These are phyloP conservation scores for Rynchops niger DNA, from an alignment of 2,113 vertebrate species.

Conservation along the genomic window DNA sequence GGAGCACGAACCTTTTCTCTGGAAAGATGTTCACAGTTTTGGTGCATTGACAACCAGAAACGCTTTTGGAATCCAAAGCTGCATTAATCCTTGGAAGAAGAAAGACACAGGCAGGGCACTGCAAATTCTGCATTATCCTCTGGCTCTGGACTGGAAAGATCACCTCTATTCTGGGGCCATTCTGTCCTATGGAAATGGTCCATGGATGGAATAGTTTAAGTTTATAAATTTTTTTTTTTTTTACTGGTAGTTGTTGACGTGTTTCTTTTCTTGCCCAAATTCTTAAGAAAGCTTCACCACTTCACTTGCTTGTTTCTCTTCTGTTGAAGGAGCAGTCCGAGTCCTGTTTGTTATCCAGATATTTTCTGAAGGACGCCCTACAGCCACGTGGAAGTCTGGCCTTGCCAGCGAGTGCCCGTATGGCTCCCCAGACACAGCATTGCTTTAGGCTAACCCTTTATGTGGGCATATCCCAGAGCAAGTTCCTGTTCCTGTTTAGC, in stretches of 20 bases:
- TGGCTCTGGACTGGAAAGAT: background rate
- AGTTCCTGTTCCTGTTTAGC: background rate
- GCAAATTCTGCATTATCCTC: background rate
- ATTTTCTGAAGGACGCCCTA: background rate
- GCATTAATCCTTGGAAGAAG: background rate
- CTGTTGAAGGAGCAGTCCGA: background rate
- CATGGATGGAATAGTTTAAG: background rate
- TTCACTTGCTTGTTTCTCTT: background rate
- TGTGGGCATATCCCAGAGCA: background rate
- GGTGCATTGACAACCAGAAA: background rate
- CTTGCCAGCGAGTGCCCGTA: rapidly evolving
- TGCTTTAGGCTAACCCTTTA: background rate
- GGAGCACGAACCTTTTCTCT: background rate
- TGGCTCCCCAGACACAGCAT: background rate
- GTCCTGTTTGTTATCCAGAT: background rate
- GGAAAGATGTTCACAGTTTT: background rate
- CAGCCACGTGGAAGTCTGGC: rapidly evolving
- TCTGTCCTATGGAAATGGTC: background rate
- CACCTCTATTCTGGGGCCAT: background rate
- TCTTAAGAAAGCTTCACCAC: background rate
- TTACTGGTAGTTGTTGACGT: background rate
- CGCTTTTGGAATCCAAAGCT: background rate
- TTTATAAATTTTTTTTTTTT: background rate
- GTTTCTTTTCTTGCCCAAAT: background rate
- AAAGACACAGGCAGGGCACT: background rate